Percentiles rank a stretch among this genome's conserved stretches.
These are phyloP conservation scores for Camelus dromedarius DNA, from an alignment of 2,113 vertebrate genomes.

Conservation along the genomic window DNA sequence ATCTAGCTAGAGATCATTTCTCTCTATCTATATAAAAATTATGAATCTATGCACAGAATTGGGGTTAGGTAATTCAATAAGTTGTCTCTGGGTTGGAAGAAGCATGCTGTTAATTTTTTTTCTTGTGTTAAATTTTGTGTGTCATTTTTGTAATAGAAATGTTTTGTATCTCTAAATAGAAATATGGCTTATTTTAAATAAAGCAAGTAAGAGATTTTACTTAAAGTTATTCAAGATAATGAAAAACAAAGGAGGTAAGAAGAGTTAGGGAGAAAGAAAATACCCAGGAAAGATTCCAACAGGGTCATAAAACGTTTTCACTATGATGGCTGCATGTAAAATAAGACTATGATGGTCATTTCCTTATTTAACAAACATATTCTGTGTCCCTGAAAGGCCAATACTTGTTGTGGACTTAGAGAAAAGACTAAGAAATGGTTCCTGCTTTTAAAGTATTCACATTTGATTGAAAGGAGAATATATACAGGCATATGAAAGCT, in stretches of 20 bases:
- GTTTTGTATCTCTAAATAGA: constrained; percentile 32
- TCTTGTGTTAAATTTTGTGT: background rate
- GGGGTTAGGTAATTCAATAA: background rate
- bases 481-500: background rate
- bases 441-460: background rate
- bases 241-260: background rate
- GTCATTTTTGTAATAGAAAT: constrained; percentile 40
- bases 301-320: background rate
- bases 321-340: background rate
- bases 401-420: background rate
- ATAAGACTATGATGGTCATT: background rate
- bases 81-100: background rate
- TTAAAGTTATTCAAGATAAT: constrained; percentile 5
- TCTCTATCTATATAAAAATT: background rate
- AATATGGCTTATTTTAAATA: constrained; percentile 5
- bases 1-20: background rate
- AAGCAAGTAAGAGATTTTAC: constrained; percentile 35
- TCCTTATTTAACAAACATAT: background rate
- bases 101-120: background rate
- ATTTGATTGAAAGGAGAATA: background rate
- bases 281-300: constrained; percentile 7
- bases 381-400: background rate
- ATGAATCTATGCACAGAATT: background rate
- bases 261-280: background rate
- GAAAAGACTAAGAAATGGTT: background rate